Percentiles rank a stretch among this genome's conserved stretches.
phyloP scores from a whole-genome alignment of 2,113 vertebrate species.

The Mohoua ochrocephala region DNA sequence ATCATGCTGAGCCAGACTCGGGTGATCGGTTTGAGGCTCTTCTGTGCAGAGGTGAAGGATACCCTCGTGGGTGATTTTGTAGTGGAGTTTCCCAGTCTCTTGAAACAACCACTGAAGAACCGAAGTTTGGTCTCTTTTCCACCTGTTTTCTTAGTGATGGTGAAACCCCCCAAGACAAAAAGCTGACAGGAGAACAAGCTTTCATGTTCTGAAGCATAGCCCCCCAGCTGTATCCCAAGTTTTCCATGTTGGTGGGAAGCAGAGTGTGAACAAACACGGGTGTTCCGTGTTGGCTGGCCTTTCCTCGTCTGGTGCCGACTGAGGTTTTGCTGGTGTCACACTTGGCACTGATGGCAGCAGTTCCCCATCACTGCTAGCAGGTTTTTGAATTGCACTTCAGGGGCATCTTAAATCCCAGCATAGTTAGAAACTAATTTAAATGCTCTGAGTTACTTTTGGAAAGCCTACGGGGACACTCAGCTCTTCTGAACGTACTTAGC shows the following conservation, averaged over 20 bases:
- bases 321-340: background rate
- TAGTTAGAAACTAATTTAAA: background rate
- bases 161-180: background rate
- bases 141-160: background rate
- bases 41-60: background rate
- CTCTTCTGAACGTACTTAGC: background rate
- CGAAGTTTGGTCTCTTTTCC: background rate
- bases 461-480: background rate
- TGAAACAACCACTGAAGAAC: background rate
- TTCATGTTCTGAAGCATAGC: fast-evolving
- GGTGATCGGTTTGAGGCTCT: background rate
- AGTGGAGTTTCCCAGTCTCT: background rate
- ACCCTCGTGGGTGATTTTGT: background rate
- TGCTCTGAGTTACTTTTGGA: background rate
- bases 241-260: background rate
- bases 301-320: fast-evolving
- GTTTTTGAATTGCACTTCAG: background rate
- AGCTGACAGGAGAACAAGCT: background rate
- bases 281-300: background rate
- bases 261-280: background rate
- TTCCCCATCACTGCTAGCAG: background rate
- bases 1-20: background rate
- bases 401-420: background rate
- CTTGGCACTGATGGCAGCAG: background rate
- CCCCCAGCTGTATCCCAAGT: background rate